A percentile compares a stretch with the other conserved stretches of the same genome.
Evolutionary conservation across 2,797 vertebrate genomes (phyloP).

Genomic region (Heteromormyrus szaboi): DNA sequence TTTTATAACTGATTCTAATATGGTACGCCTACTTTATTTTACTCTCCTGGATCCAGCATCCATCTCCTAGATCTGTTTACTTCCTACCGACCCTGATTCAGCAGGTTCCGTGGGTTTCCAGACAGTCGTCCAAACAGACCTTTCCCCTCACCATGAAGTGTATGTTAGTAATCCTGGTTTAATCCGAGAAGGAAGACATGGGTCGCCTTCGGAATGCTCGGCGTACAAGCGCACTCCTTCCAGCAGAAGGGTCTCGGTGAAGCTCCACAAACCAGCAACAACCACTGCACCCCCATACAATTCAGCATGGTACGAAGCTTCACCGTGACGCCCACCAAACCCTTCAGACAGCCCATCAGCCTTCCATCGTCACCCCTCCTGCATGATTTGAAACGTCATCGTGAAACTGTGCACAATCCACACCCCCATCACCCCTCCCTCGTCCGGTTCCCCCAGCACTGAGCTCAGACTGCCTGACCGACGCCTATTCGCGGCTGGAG

Average conservation of each 20-base stretch:
- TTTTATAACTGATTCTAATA: not conserved
- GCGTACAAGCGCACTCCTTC: not conserved
- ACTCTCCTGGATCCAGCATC: not conserved
- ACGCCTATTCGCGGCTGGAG: not conserved
- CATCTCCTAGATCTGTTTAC: not conserved
- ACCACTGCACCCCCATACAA: not conserved
- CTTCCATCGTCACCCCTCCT: not conserved
- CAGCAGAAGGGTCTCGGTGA: not conserved
- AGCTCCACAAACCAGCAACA: not conserved
- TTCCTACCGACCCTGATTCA: not conserved
- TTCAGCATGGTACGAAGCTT: not conserved
- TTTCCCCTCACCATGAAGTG: not conserved
- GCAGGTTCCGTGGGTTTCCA: not conserved
- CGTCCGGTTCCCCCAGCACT: not conserved
- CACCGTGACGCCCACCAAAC: not conserved
- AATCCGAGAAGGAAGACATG: not conserved
- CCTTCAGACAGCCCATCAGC: not conserved
- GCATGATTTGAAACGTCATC: not conserved
- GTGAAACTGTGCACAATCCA: slow-evolving; percentile 1
- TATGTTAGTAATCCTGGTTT: not conserved
- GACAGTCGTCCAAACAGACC: not conserved
- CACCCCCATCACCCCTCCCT: not conserved
- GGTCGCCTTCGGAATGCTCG: not conserved
- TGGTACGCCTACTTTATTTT: not conserved
- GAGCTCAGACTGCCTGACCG: not conserved